Evolutionary conservation across 2,888 invertebrate genomes (phyloP).

Genomic region (Alcis repandata): DNA sequence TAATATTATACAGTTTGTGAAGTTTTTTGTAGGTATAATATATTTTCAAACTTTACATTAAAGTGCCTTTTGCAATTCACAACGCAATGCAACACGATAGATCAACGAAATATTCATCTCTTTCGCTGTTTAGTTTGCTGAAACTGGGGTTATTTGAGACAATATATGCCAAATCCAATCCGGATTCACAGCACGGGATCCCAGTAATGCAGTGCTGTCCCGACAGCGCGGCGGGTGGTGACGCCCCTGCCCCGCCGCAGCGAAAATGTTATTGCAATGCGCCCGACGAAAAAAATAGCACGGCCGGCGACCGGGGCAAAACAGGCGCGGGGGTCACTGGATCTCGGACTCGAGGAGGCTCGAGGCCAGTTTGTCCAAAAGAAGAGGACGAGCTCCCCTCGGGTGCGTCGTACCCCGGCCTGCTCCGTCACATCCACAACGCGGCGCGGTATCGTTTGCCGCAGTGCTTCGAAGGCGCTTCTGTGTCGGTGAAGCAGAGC

Average conservation of each 20-base stretch:
- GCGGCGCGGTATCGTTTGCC: slow-evolving; percentile 76
- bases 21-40: slow-evolving; percentile 17
- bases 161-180: slow-evolving; percentile 66
- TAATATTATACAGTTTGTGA: slow-evolving; percentile 16
- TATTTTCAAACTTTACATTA: neutral
- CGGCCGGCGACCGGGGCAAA: slow-evolving; percentile 72
- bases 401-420: slow-evolving; percentile 73
- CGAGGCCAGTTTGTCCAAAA: slow-evolving; percentile 42
- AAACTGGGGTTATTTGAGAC: slow-evolving; percentile 68
- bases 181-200: slow-evolving; percentile 48
- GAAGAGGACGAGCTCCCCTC: slow-evolving; percentile 62
- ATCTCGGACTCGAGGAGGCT: slow-evolving; percentile 64
- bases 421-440: slow-evolving; percentile 78
- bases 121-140: slow-evolving; percentile 66
- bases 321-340: slow-evolving; percentile 81
- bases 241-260: slow-evolving; percentile 37
- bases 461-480: slow-evolving; percentile 82
- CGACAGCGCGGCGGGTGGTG: slow-evolving; percentile 40
- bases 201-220: slow-evolving; percentile 33
- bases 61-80: neutral
- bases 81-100: slow-evolving; percentile 36
- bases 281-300: slow-evolving; percentile 55
- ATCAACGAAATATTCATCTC: slow-evolving; percentile 50
- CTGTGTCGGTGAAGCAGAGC: slow-evolving; percentile 73
- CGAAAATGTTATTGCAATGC: slow-evolving; percentile 53